phyloP scores from a whole-genome alignment of 2,888 invertebrate species.

The Selenia dentaria region DNA sequence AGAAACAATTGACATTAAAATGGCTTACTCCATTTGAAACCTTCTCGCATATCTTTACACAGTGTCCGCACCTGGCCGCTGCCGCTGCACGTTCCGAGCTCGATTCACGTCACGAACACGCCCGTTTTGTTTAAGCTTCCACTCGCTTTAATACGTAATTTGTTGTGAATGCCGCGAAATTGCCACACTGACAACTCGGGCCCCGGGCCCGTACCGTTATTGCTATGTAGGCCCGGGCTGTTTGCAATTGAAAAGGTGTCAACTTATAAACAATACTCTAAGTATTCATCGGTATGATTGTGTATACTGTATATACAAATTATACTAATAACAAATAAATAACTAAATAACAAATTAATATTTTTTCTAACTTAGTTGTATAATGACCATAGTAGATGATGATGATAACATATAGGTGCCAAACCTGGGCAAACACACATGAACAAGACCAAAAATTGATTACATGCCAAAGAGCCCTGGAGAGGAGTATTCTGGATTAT shows the following conservation, averaged over 20 bases:
- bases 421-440: no score
- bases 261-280: slow-evolving; percentile 55
- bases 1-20: background rate
- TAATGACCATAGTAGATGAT: no score
- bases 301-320: no score
- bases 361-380: no score
- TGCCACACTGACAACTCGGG: slow-evolving; percentile 71
- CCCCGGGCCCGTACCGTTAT: slow-evolving; percentile 30
- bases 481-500: no score
- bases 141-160: slow-evolving; percentile 82
- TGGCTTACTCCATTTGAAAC: slow-evolving; percentile 2
- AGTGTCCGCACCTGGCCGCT: slow-evolving; percentile 43
- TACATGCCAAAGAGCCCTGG: no score
- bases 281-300: no score
- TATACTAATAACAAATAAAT: no score
- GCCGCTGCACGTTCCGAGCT: slow-evolving; percentile 51
- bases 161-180: slow-evolving; percentile 81
- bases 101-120: slow-evolving; percentile 81
- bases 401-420: no score
- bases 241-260: slow-evolving; percentile 75
- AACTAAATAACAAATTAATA: no score
- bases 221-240: background rate
- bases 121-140: slow-evolving; percentile 80
- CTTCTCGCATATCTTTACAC: slow-evolving; percentile 30
- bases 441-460: no score